Percentiles rank a stretch among this genome's conserved stretches.
phyloP scores from a whole-genome alignment of 2,888 invertebrate species.

The Bimastos eiseni region DNA sequence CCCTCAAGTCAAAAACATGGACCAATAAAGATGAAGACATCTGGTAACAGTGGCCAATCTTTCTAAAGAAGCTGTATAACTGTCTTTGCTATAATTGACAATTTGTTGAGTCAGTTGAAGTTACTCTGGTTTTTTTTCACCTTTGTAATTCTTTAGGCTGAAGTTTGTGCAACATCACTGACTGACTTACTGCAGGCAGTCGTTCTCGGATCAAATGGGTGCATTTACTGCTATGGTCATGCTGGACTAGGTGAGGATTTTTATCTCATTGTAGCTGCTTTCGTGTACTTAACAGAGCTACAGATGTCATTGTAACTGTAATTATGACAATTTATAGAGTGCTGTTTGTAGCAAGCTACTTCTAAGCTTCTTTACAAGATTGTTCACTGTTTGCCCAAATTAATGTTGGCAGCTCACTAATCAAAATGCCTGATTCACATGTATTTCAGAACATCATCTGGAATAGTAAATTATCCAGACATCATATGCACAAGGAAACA shows the following conservation, averaged over 20 bases:
- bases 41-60: neutral
- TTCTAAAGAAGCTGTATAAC: neutral
- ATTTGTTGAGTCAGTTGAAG: neutral
- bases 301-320: no score
- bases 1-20: neutral
- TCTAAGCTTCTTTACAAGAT: no score
- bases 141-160: constrained; percentile 8
- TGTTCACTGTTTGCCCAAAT: no score
- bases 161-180: neutral
- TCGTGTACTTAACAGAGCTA: no score
- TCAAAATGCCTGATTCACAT: no score
- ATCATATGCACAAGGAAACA: no score
- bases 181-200: neutral
- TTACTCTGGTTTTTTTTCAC: neutral
- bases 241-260: neutral
- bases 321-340: no score
- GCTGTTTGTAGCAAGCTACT: no score
- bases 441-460: no score
- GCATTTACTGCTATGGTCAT: constrained; percentile 20
- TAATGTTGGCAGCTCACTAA: no score
- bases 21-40: neutral
- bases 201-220: neutral
- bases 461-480: no score
- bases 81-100: neutral
- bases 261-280: neutral